phyloP scores from a whole-genome alignment of 2,888 invertebrate genomes.

The Drosophila tripunctata region DNA sequence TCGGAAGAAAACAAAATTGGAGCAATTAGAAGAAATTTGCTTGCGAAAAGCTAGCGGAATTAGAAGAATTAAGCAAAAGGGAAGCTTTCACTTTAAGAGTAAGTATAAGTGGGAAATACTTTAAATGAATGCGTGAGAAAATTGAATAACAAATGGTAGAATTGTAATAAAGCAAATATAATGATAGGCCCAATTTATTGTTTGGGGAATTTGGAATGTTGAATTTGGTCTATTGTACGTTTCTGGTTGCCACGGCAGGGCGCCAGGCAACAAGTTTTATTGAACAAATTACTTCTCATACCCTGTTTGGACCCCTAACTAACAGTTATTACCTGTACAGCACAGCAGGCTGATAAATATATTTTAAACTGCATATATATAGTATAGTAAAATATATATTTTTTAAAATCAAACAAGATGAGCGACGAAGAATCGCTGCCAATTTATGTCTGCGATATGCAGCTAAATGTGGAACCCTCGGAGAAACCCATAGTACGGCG shows the following conservation, averaged over 20 bases:
- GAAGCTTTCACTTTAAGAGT: constrained; percentile 63
- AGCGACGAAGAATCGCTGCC: constrained; percentile 35
- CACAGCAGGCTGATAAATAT: constrained; percentile 55
- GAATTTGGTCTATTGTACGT: constrained; percentile 6
- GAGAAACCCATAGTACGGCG: constrained; percentile 39
- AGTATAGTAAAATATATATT: constrained; percentile 8
- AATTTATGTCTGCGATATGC: constrained; percentile 49
- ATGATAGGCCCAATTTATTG: too few species aligned
- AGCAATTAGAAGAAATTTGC: constrained; percentile 53
- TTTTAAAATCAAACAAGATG: constrained; percentile 39
- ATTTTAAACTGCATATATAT: too few species aligned
- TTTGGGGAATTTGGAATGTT: not conserved
- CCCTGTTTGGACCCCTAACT: not conserved
- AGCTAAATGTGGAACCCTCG: constrained; percentile 49
- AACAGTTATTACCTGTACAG: not conserved
- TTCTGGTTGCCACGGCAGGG: constrained; percentile 69
- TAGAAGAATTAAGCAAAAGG: constrained; percentile 20
- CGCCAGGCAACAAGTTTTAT: constrained; percentile 65
- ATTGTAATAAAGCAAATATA: constrained; percentile 20
- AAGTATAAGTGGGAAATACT: constrained; percentile 15
- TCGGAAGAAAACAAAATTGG: constrained; percentile 39
- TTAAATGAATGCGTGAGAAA: constrained; percentile 62
- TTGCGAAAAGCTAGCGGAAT: constrained; percentile 20
- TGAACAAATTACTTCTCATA: constrained; percentile 62
- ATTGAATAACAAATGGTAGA: constrained; percentile 24